Conservation (phyloP, 2,888 invertebrate genomes). For the Acronicta alni region DNA sequence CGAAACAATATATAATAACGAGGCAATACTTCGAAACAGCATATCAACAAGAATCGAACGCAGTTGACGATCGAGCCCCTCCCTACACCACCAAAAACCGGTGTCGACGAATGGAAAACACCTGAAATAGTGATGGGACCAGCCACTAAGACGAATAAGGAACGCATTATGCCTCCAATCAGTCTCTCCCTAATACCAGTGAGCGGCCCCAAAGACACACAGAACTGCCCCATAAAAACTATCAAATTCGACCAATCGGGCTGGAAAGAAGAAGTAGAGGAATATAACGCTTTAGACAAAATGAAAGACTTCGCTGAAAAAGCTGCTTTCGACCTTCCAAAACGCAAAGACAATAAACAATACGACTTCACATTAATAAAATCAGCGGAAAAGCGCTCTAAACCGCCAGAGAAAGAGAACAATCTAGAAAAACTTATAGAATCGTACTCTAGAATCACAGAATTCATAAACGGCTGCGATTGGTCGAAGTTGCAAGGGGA, state of each 20-base stretch:
- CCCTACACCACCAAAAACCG: conserved; percentile 70
- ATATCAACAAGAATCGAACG: conserved; percentile 87
- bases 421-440: conserved; percentile 82
- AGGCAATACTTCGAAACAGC: conserved; percentile 80
- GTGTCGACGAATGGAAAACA: conserved; percentile 76
- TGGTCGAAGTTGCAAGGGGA: conserved; percentile 79
- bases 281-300: conserved; percentile 86
- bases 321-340: conserved; percentile 83
- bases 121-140: conserved; percentile 79
- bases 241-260: conserved; percentile 73
- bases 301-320: conserved; percentile 88
- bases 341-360: conserved; percentile 69
- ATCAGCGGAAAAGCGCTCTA: conserved; percentile 68
- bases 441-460: conserved; percentile 84
- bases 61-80: conserved; percentile 86
- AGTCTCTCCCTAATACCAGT: conserved; percentile 85
- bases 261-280: conserved; percentile 77
- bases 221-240: conserved; percentile 76
- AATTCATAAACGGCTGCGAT: conserved; percentile 86
- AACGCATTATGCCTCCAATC: conserved; percentile 84
- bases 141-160: conserved; percentile 72
- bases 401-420: conserved; percentile 74
- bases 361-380: conserved; percentile 55
- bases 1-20: conserved; percentile 62
- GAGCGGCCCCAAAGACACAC: conserved; percentile 72